Evolutionary conservation across 2,797 vertebrate genomes (phyloP), one percentile per base, ranked within the genome.

Genomic region (Yasuhikotakia modesta): DNA sequence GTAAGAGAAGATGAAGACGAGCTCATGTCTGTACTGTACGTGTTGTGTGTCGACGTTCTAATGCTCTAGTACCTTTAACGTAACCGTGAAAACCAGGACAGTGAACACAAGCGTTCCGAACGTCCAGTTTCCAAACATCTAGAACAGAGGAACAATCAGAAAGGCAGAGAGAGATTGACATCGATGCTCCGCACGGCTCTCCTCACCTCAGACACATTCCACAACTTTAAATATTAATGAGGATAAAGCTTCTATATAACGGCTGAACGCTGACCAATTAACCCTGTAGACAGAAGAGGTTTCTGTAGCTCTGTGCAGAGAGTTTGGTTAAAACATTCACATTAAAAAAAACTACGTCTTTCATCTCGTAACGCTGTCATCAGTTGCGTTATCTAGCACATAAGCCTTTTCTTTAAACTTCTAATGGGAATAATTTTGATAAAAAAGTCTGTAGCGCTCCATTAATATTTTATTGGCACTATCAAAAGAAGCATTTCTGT

Each of bases 91-190:
- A 70, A 99, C 96, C 14, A 99, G 91, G 78, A 97, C 94, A 11
- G 97, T 98, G 88, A 99, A 99, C 80, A 99, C 95, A 83, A 99
- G 90, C 0, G 96, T 98, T 77, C 97, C 97, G 64, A 99, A 99
- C 0, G 97, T 99, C 97, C 97, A 99, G 85, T 97, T 98, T 86
- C 97, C 97, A 92, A 98, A 96, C 89, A 98, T 92, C 97, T 99
- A 66, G 58, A 83, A 77, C 30, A 84, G 73, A 76, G 72, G 75
- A 60, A 2, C 35, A 74, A 50, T 66, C 63, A 85, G 57, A 82
- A 79, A 65, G 74, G 78, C 65, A 67, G 76, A 73, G 73, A 73
- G 50, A 53, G 65, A 27, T 61, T 73, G 64, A 79, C 46, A 72
- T 21, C 24, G 32, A 50, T 8, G 52, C n/a, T 10, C 35, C 2